phyloP scores from a whole-genome alignment of 2,113 vertebrate species.

The Sporophila hypoxantha region DNA sequence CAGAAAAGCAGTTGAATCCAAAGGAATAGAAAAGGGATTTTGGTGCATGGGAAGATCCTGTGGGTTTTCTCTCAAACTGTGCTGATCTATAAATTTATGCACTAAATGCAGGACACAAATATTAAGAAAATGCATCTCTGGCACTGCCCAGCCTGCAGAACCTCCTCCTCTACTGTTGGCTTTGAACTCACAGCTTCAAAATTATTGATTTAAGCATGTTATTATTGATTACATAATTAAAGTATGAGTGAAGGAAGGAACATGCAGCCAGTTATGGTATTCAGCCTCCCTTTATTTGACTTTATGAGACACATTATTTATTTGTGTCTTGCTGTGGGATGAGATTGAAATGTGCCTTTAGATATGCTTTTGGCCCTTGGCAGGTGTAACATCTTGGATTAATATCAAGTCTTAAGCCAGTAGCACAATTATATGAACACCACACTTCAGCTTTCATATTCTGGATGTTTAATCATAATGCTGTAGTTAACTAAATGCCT shows the following conservation, averaged over 20 bases:
- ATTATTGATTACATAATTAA: slow-evolving; percentile 7
- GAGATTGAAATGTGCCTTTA: background rate
- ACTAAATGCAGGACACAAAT: background rate
- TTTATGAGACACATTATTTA: background rate
- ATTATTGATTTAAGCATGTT: slow-evolving; percentile 19
- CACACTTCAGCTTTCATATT: background rate
- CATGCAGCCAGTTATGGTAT: background rate
- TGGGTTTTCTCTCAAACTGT: background rate
- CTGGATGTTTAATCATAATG: background rate
- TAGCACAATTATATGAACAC: background rate
- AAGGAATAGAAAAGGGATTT: background rate
- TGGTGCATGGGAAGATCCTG: background rate
- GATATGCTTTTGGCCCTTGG: background rate
- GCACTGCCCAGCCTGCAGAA: background rate
- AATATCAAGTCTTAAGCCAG: background rate
- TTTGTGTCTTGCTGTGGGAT: slow-evolving; percentile 2
- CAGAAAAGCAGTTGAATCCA: background rate
- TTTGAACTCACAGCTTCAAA: slow-evolving; percentile 1
- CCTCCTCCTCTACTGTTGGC: background rate
- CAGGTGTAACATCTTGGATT: background rate
- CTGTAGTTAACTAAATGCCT: background rate
- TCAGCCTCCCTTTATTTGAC: background rate
- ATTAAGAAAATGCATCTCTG: background rate
- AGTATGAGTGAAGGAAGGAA: background rate
- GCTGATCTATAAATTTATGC: background rate